phyloP scores from a whole-genome alignment of 2,888 invertebrate species.

The Netelia virgata region DNA sequence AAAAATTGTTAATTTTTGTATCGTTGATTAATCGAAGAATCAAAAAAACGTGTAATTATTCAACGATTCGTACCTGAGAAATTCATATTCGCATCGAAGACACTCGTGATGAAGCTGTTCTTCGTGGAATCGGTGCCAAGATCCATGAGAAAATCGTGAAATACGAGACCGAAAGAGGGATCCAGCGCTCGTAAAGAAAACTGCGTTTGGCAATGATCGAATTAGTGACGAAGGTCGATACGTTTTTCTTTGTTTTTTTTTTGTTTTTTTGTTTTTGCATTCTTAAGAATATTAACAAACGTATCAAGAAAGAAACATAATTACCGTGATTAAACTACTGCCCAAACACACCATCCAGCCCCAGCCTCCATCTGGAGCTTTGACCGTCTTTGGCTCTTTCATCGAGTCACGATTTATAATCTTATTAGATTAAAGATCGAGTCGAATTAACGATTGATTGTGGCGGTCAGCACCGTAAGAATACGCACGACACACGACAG shows the following conservation, averaged over 20 bases:
- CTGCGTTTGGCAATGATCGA: constrained; percentile 83
- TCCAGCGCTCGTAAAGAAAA: constrained; percentile 92
- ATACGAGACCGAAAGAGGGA: constrained; percentile 93
- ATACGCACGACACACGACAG: constrained; percentile 17
- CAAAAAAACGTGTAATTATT: constrained; percentile 2
- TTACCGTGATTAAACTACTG: constrained; percentile 93
- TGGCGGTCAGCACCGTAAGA: constrained; percentile 3
- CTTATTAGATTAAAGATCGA: neutral
- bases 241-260: too few relatives aligned
- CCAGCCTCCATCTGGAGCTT: constrained; percentile 94
- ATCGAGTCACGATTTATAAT: constrained; percentile 19
- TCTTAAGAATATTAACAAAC: constrained; percentile 7
- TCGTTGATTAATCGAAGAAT: neutral
- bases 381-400: constrained; percentile 55
- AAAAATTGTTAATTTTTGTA: neutral
- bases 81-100: constrained; percentile 91
- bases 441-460: neutral
- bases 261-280: too few relatives aligned
- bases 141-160: constrained; percentile 90
- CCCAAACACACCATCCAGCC: constrained; percentile 95
- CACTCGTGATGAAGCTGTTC: constrained; percentile 91
- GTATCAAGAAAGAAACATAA: neutral
- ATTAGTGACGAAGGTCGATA: constrained; percentile 26
- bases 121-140: constrained; percentile 91
- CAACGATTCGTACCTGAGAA: constrained; percentile 87